Conservation (phyloP, 2,113 vertebrate genomes). For the Hucho hucho region DNA sequence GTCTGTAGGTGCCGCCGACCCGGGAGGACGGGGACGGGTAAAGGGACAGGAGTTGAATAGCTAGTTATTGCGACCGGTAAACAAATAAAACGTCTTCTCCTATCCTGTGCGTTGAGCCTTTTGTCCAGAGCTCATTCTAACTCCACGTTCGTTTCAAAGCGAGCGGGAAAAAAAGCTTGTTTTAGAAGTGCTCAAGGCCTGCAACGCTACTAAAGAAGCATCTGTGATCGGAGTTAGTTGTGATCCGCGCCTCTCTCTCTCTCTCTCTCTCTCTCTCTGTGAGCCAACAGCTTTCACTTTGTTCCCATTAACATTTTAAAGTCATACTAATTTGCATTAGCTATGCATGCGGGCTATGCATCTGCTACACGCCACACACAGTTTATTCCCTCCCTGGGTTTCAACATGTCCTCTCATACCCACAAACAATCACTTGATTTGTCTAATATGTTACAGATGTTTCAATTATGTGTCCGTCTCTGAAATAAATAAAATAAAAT, state of each 20-base stretch:
- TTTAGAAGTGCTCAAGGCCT: slow-evolving; percentile 65
- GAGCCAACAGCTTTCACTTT: slow-evolving; percentile 45
- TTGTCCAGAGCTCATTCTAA: slow-evolving; percentile 64
- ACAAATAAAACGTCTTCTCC: slow-evolving; percentile 72
- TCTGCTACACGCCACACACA: not conserved
- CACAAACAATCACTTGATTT: not conserved
- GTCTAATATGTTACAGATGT: not conserved
- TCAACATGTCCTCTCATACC: not conserved
- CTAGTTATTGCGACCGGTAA: slow-evolving; percentile 62
- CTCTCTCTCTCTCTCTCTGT: slow-evolving; percentile 32
- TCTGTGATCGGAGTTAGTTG: slow-evolving; percentile 55
- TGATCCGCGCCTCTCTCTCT: slow-evolving; percentile 29
- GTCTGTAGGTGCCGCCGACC: no score
- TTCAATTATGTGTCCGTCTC: not conserved
- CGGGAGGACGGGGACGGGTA: no score
- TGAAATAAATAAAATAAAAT: not conserved
- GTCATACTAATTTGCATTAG: slow-evolving; percentile 45
- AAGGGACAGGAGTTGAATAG: slow-evolving; percentile 37
- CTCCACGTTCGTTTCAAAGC: slow-evolving; percentile 60
- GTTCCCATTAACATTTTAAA: slow-evolving; percentile 49
- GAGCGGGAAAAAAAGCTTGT: slow-evolving; percentile 22
- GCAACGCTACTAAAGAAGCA: slow-evolving; percentile 56
- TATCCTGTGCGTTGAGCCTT: slow-evolving; percentile 66
- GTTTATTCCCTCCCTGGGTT: not conserved
- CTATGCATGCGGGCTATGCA: slow-evolving; percentile 32